A percentile compares a stretch with the other conserved stretches of the same genome.
These are phyloP conservation scores for Lordiphosa collinella DNA, from an alignment of 1,140 invertebrate species.

Conservation along the genomic window DNA sequence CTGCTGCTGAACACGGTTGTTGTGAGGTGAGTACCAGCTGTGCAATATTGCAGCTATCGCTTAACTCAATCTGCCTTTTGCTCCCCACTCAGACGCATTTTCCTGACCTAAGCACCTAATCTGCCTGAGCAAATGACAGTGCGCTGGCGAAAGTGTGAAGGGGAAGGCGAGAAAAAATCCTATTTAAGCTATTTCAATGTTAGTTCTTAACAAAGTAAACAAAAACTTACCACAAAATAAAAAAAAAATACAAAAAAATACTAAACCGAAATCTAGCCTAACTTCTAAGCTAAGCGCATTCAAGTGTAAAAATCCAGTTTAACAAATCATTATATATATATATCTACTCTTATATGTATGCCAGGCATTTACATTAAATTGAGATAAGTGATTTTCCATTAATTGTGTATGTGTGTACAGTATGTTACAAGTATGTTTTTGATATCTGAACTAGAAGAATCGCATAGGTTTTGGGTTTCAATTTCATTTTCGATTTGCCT, in stretches of 20 bases:
- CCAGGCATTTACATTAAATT: constrained; percentile 39
- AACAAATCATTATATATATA: constrained; percentile 29
- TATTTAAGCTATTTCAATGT: constrained; percentile 76
- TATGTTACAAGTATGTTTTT: not conserved
- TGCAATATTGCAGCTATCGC: constrained; percentile 23
- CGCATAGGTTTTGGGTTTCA: too few species aligned
- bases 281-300: constrained; percentile 51
- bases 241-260: constrained; percentile 7
- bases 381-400: not conserved
- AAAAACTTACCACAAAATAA: not conserved
- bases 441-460: too few species aligned
- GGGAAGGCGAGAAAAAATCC: constrained; percentile 42
- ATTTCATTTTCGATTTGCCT: too few species aligned
- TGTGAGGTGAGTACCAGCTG: constrained; percentile 64
- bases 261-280: constrained; percentile 39
- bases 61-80: constrained; percentile 12
- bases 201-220: constrained; percentile 42
- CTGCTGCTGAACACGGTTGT: constrained; percentile 73
- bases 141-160: constrained; percentile 7
- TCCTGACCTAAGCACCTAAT: constrained; percentile 67
- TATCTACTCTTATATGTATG: constrained; percentile 32
- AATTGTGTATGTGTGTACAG: not conserved
- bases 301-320: constrained; percentile 65
- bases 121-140: constrained; percentile 6
- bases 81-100: constrained; percentile 54